Conservation (phyloP, 2,797 vertebrate genomes). For the Sebastolobus altivelis region DNA sequence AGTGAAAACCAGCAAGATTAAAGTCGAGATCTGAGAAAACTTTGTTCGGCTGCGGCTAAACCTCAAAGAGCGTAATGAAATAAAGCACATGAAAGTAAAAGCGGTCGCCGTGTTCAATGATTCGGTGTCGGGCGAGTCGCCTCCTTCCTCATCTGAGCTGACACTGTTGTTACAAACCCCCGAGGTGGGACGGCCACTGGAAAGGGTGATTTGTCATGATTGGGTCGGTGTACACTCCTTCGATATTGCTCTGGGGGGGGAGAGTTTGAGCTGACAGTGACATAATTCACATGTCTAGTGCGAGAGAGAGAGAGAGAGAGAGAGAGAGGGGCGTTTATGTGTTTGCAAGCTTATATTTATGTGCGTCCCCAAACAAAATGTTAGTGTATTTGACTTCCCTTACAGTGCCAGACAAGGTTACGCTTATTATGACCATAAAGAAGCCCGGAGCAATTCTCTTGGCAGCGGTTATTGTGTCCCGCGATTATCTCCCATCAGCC, state of each 20-base stretch:
- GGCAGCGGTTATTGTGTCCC: constrained; percentile 47
- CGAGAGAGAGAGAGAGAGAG: not conserved
- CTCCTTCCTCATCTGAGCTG: constrained; percentile 51
- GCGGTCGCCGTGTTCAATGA: constrained; percentile 15
- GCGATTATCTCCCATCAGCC: constrained; percentile 74
- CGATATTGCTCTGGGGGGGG: constrained; percentile 21
- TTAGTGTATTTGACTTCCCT: constrained; percentile 21
- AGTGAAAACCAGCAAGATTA: constrained; percentile 36
- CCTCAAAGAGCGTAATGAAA: constrained; percentile 33
- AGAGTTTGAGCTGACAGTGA: constrained; percentile 42
- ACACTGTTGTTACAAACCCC: constrained; percentile 53
- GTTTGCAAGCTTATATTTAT: not conserved
- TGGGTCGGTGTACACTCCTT: constrained; percentile 39
- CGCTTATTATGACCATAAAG: constrained; percentile 61
- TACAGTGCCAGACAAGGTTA: constrained; percentile 45
- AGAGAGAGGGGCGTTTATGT: not conserved
- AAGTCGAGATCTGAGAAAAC: constrained; percentile 35
- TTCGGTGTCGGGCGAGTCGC: constrained; percentile 27
- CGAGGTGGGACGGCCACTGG: constrained; percentile 43
- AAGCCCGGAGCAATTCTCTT: constrained; percentile 35
- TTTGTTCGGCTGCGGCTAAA: constrained; percentile 1
- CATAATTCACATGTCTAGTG: constrained; percentile 25
- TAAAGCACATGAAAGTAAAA: constrained; percentile 51
- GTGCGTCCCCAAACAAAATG: constrained; percentile 16
- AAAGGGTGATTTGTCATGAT: constrained; percentile 64